Evolutionary conservation across 2,797 vertebrate species (phyloP), one percentile per base, ranked within the genome.

Genomic region (Pterois miles): DNA sequence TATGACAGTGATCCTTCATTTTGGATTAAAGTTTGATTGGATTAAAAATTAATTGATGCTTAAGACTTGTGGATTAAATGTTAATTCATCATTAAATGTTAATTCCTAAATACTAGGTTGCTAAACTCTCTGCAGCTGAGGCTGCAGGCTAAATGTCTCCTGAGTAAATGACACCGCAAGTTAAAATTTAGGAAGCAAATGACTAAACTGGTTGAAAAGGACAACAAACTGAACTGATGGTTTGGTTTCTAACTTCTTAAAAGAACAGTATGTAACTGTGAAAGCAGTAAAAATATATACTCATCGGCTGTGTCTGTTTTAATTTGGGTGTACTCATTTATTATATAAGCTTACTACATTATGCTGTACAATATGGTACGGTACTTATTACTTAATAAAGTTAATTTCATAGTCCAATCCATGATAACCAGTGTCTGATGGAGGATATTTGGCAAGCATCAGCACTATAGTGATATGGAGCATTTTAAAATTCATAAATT

Each of bases 21-120:
- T 77, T 68, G 57, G 66, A 88, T 86, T 77, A 80, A 79, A 83
- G 38, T 85, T 88, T 86, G 76, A 88, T 84, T 84, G 73, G 77
- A 88, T 89, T 84, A 82, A 89, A 83, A 80, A 78, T 72, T 36
- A 71, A 85, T 80, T 80, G 76, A 82, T 50, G 69, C 43, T 68
- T 54, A 71, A 89, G n/a, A 86, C 64, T 80, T 86, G 64, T 34
- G 53, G 62, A 87, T 91, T 76, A 88, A 87, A 88, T 87, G 54
- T 90, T 89, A 89, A 90, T 86, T 88, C 71, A 34, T 56, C 83
- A 84, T 90, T 82, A 90, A 89, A 90, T 83, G 76, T 84, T 89
- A 12, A 85, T 83, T 81, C 67, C 77, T 65, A 80, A 82, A 85
- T 75, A 69, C 53, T 59, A 40, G 69, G 48, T 66, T 74, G 36